A percentile compares a stretch with the other conserved stretches of the same genome.
Evolutionary conservation across 2,797 vertebrate genomes (phyloP).

Genomic region (Cephalopachus bancanus): DNA sequence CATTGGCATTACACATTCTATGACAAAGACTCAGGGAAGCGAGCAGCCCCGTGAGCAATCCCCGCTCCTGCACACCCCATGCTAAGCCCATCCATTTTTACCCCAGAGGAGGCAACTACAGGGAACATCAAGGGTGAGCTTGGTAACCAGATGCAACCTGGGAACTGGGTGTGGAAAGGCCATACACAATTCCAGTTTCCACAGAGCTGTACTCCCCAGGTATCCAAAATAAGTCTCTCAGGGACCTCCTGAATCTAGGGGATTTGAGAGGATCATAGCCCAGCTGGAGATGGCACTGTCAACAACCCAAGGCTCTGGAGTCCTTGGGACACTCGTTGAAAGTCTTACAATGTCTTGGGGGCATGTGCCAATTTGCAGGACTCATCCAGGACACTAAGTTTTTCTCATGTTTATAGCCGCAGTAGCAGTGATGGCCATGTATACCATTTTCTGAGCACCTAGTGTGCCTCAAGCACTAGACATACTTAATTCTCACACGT

Average conservation of each 20-base stretch:
- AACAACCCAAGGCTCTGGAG: neutral
- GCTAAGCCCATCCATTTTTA: fast-evolving
- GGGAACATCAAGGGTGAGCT: neutral
- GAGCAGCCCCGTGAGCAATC: neutral
- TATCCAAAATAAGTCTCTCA: neutral
- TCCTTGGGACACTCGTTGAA: neutral
- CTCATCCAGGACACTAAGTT: neutral
- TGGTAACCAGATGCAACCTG: neutral
- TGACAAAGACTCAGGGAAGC: neutral
- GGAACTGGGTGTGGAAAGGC: neutral
- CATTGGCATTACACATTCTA: neutral
- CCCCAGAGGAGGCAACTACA: neutral
- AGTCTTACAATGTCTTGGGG: neutral
- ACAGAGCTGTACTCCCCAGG: neutral
- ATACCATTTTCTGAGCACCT: neutral
- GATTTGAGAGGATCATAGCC: neutral
- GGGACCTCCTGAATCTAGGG: too few species aligned
- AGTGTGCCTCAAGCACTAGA: neutral
- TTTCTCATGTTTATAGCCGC: neutral
- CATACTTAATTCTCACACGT: neutral
- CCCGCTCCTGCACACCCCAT: neutral
- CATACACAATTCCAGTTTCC: neutral
- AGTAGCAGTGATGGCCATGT: too few species aligned
- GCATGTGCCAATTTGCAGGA: neutral
- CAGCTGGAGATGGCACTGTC: neutral